Evolutionary conservation across 2,113 vertebrate genomes (phyloP), one percentile per base, ranked within the genome.

Genomic region (Hippocampus barbouri): DNA sequence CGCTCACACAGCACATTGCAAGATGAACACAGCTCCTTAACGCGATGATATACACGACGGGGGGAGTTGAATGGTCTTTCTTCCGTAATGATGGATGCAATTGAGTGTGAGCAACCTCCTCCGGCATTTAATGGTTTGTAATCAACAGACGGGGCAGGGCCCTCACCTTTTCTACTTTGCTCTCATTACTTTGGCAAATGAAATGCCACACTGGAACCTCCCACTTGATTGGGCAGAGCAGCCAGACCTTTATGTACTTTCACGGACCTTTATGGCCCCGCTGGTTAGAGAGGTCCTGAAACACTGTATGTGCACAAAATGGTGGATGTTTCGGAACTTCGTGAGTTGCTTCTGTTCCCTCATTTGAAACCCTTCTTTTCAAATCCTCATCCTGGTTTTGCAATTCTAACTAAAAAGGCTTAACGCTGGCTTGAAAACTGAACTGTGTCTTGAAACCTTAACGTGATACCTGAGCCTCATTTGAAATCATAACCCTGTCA

Each of bases 11-110:
- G n/a, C 3, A 10, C 12, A 25, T 9, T 59, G 10, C 25, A 14
- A 59, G 11, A 15, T 27, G 23, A 56, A 56, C 9, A 20, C 25
- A 14, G 23, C 56, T 59, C 56, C 56, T 59, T 59, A 59, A 59
- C 14, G 56, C 56, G 12, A 27, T 59, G 56, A 27, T 25, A 59
- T 59, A 59, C 23, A 25, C 12, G 3, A 2, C 47, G 18, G 18
- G 5, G 51, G 8, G 18, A 21, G 51, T 14, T 7, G 12, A 14
- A 14, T 27, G 57, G 25, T 51, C 47, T 51, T 51, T 18, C 16
- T 51, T 51, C 47, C 23, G 25, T 59, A 15, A 59, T 59, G 56
- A 59, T 59, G 56, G 56, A 59, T 59, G 56, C 23, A 59, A 59
- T 59, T 23, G 56, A 59, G 23, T 59, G 25, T 25, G 25, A 59